Percentiles rank a stretch among this genome's conserved stretches.
These are phyloP conservation scores for Colinus virginianus DNA, from an alignment of 2,113 vertebrate genomes.

Conservation along the genomic window DNA sequence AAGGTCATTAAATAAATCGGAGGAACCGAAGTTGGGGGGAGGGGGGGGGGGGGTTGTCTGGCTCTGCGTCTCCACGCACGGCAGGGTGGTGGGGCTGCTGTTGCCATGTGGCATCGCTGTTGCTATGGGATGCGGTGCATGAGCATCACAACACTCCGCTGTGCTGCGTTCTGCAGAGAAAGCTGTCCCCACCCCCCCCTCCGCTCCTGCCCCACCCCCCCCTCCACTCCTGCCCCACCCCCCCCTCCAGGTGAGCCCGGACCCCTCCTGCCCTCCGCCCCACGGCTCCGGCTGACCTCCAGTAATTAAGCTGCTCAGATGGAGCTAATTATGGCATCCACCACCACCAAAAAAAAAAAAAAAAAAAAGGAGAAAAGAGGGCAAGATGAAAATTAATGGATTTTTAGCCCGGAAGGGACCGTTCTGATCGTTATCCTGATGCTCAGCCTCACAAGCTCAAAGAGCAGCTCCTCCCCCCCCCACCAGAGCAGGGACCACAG, in stretches of 20 bases:
- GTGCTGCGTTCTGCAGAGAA: fast-evolving
- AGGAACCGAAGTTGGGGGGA: no score
- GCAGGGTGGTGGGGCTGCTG: not conserved
- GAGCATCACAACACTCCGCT: fast-evolving
- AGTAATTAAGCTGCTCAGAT: not conserved
- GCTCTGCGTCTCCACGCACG: not conserved
- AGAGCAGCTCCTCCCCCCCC: not conserved
- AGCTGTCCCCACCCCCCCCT: no score
- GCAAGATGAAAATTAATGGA: not conserved
- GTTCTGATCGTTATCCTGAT: not conserved
- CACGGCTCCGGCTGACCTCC: not conserved
- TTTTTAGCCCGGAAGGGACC: not conserved
- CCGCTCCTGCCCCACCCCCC: no score
- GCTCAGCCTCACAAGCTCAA: not conserved
- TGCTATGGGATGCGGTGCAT: not conserved
- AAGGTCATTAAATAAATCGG: not conserved
- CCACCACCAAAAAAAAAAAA: not conserved
- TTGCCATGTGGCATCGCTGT: slow-evolving; percentile 16
- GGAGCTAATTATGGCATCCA: not conserved
- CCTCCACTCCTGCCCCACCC: no score
- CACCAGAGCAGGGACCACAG: not conserved
- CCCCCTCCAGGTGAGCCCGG: not conserved
- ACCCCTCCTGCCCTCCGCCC: not conserved
- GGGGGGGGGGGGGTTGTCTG: not conserved
- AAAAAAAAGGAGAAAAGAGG: not conserved